A percentile compares a stretch with the other conserved stretches of the same genome.
Conservation (phyloP, 2,113 vertebrate species). For the Scolopax mira region DNA sequence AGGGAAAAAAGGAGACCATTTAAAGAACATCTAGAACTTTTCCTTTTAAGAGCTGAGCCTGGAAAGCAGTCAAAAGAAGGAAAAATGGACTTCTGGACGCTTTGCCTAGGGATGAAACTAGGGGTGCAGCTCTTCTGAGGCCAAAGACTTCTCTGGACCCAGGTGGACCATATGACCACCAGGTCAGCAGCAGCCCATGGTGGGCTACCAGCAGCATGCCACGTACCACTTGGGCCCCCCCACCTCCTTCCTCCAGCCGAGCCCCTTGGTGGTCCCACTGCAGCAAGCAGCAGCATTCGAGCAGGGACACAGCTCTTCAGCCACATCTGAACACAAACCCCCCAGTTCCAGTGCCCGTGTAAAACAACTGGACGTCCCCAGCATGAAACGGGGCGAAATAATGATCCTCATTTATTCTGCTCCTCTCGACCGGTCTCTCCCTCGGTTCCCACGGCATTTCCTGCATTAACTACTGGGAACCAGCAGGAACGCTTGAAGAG, state of each 20-base stretch:
- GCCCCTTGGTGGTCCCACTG: fast-evolving
- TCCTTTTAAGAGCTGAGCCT: not conserved
- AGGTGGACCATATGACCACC: fast-evolving
- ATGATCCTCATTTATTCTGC: not conserved
- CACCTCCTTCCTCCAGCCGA: not conserved
- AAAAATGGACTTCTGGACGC: not conserved
- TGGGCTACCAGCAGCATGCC: not conserved
- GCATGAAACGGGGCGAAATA: not conserved
- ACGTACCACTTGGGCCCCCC: too few species aligned
- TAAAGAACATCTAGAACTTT: too few species aligned
- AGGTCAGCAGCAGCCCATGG: not conserved
- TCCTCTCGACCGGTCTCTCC: not conserved
- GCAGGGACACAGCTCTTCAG: fast-evolving
- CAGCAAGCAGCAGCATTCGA: not conserved
- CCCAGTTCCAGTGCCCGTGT: not conserved
- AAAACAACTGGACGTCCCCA: not conserved
- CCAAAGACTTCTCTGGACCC: not conserved
- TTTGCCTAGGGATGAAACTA: not conserved
- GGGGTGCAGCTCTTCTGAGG: fast-evolving
- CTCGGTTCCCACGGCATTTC: not conserved
- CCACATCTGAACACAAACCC: not conserved
- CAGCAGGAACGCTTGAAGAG: not conserved
- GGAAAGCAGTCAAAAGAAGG: fast-evolving
- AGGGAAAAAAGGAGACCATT: fast-evolving
- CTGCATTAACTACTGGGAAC: not conserved